A percentile compares a stretch with the other conserved stretches of the same genome.
Evolutionary conservation across 2,113 vertebrate species (phyloP).

Genomic region (Zosterops lateralis): DNA sequence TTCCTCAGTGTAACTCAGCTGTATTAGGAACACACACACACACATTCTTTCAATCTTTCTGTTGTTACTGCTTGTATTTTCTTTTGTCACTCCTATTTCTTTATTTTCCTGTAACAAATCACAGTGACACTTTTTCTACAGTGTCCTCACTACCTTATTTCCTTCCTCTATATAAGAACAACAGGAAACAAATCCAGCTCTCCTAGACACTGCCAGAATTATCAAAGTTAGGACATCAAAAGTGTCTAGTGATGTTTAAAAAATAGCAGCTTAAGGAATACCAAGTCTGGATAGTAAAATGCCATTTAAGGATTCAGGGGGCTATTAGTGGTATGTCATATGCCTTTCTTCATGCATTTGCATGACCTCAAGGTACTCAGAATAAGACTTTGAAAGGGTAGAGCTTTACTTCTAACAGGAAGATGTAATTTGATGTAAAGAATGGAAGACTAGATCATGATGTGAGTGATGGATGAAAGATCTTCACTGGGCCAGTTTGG

Average conservation of each 20-base stretch:
- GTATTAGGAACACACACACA: not conserved
- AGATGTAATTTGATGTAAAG: not conserved
- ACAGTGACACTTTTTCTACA: not conserved
- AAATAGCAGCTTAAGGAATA: not conserved
- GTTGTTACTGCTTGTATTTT: not conserved
- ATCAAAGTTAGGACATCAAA: not conserved
- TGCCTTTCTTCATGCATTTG: not conserved
- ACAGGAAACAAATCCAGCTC: not conserved
- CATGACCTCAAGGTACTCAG: not conserved
- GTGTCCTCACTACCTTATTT: not conserved
- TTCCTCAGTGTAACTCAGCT: not conserved
- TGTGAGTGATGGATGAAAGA: not conserved
- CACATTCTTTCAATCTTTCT: not conserved
- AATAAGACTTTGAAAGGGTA: not conserved
- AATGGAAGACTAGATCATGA: not conserved
- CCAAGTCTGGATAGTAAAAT: not conserved
- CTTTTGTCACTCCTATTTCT: not conserved
- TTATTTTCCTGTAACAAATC: not conserved
- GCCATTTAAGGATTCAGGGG: not conserved
- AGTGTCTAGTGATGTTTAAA: not conserved
- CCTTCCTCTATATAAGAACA: not conserved
- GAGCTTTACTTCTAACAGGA: not conserved
- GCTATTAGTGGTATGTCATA: not conserved
- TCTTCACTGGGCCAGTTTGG: not conserved
- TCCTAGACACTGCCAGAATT: not conserved